A percentile compares a stretch with the other conserved stretches of the same genome.
Evolutionary conservation across 2,797 vertebrate species (phyloP).

Genomic region (Loriculus beryllinus): DNA sequence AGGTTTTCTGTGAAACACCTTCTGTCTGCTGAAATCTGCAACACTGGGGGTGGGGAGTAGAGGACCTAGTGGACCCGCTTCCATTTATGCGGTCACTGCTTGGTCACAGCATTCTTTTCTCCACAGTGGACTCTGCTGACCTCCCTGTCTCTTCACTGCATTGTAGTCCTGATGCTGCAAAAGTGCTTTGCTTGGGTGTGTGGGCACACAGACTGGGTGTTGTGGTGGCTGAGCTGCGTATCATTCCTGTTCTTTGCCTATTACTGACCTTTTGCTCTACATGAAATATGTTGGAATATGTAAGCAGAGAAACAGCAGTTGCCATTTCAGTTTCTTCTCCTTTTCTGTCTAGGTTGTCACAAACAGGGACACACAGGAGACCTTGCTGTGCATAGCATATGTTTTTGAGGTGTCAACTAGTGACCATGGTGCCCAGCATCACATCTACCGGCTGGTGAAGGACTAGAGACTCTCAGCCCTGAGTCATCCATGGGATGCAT

Average conservation of each 20-base stretch:
- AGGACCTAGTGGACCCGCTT: not conserved
- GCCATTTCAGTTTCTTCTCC: slow-evolving; percentile 34
- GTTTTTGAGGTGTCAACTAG: slow-evolving; percentile 81
- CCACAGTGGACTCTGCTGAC: not conserved
- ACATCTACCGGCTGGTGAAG: slow-evolving; percentile 80
- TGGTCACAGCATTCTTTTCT: not conserved
- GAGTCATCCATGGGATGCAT: slow-evolving; percentile 39
- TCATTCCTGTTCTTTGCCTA: not conserved
- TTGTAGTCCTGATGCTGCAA: not conserved
- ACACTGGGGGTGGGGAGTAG: not conserved
- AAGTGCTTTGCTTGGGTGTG: not conserved
- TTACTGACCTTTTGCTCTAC: not conserved
- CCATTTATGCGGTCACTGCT: not conserved
- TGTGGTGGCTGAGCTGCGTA: not conserved
- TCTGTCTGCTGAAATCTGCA: not conserved
- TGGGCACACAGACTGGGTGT: not conserved
- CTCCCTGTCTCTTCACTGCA: not conserved
- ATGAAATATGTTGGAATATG: not conserved
- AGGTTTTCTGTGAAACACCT: not conserved
- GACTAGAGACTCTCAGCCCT: slow-evolving; percentile 66
- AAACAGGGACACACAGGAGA: slow-evolving; percentile 79
- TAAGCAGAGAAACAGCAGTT: not conserved
- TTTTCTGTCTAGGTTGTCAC: slow-evolving; percentile 54
- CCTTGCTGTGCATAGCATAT: slow-evolving; percentile 78
- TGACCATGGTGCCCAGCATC: slow-evolving; percentile 77